These are phyloP conservation scores for Drosophila tanythrix DNA, from an alignment of 2,888 invertebrate genomes.

Conservation along the genomic window DNA sequence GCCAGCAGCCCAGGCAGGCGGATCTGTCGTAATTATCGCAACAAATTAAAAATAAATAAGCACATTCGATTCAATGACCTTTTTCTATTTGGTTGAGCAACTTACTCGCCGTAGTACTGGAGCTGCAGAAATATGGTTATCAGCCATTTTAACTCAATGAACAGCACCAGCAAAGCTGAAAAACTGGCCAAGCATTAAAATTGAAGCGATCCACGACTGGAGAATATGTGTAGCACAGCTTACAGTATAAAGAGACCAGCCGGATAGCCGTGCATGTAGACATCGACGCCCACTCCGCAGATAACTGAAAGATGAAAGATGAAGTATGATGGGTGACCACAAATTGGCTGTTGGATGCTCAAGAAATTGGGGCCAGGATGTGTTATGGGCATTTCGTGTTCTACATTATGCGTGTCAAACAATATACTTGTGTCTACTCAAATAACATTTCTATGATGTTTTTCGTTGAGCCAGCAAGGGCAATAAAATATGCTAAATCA, in stretches of 20 bases:
- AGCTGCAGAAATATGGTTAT: slow-evolving; percentile 88
- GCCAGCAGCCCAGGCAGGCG: slow-evolving; percentile 81
- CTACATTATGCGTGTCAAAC: slow-evolving; percentile 53
- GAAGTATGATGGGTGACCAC: slow-evolving; percentile 79
- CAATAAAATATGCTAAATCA: slow-evolving; percentile 63
- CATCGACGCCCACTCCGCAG: slow-evolving; percentile 88
- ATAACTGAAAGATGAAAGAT: slow-evolving; percentile 85
- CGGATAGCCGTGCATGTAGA: slow-evolving; percentile 87
- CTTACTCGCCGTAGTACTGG: slow-evolving; percentile 82
- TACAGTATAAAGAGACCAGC: slow-evolving; percentile 88
- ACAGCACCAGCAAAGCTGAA: slow-evolving; percentile 86
- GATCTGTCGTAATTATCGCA: slow-evolving; percentile 76
- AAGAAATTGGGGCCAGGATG: slow-evolving; percentile 16
- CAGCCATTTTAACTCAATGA: slow-evolving; percentile 88
- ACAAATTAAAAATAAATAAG: slow-evolving; percentile 51
- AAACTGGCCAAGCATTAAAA: slow-evolving; percentile 86
- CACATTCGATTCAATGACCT: slow-evolving; percentile 26
- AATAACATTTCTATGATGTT: slow-evolving; percentile 53
- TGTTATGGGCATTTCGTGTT: slow-evolving; percentile 34
- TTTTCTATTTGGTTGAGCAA: slow-evolving; percentile 27
- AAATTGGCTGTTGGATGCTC: slow-evolving; percentile 49
- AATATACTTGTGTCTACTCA: slow-evolving; percentile 49
- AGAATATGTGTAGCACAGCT: slow-evolving; percentile 82
- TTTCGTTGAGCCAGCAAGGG: slow-evolving; percentile 29
- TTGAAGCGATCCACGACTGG: slow-evolving; percentile 28